Evolutionary conservation across 2,888 invertebrate genomes (phyloP).

Genomic region (Linyphia triangularis): DNA sequence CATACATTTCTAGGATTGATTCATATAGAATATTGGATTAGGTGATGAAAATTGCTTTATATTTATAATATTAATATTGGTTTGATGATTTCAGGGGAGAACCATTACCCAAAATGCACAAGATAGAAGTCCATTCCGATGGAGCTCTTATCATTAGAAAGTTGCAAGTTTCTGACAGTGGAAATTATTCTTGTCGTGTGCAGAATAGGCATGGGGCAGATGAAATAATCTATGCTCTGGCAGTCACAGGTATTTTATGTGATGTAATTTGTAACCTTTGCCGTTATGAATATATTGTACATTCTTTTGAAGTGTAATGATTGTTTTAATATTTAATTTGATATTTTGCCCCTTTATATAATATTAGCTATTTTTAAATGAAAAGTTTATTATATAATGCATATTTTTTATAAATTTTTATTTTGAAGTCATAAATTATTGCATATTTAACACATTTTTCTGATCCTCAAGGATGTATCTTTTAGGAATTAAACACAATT

Average conservation of each 20-base stretch:
- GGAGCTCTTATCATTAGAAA: slow-evolving; percentile 69
- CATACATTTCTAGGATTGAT: no score
- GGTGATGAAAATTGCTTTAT: no score
- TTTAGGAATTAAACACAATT: no score
- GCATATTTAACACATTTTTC: no score
- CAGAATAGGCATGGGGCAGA: slow-evolving; percentile 96
- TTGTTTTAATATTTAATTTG: not conserved
- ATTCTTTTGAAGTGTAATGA: not conserved
- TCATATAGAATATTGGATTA: no score
- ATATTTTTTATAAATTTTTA: no score
- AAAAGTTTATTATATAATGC: no score
- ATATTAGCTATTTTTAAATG: not conserved
- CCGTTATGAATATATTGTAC: not conserved
- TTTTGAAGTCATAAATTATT: no score
- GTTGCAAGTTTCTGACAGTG: slow-evolving; percentile 85
- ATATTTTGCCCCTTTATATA: not conserved
- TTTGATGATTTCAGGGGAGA: slow-evolving; percentile 63
- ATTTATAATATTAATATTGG: no score
- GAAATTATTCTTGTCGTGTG: slow-evolving; percentile 95
- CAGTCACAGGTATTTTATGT: slow-evolving; percentile 72
- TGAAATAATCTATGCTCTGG: slow-evolving; percentile 88
- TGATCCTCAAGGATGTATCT: no score
- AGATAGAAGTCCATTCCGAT: slow-evolving; percentile 71
- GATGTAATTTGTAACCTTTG: not conserved
- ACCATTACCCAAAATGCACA: slow-evolving; percentile 64